Percentiles rank a stretch among this genome's conserved stretches.
These are phyloP conservation scores for Telenomus remus DNA, from an alignment of 1,140 invertebrate genomes.

Conservation along the genomic window DNA sequence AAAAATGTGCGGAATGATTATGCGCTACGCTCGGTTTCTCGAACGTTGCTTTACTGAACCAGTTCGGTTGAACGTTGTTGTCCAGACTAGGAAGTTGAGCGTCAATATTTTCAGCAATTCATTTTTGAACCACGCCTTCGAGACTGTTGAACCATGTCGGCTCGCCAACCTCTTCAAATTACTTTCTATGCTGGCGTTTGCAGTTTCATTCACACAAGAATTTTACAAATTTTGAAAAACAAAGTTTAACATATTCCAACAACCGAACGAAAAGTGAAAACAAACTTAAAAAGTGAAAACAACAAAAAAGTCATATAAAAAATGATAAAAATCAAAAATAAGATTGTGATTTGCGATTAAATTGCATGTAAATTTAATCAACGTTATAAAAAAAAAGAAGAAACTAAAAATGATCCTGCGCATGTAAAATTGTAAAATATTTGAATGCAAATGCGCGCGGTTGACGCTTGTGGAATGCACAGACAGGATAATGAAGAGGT, in stretches of 20 bases:
- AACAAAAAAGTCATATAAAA: too few species aligned
- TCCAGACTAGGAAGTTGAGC: slow-evolving; percentile 50
- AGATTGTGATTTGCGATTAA: too few species aligned
- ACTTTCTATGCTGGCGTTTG: slow-evolving; percentile 51
- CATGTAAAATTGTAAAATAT: slow-evolving; percentile 21
- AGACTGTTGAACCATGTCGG: slow-evolving; percentile 55
- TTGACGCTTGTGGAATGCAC: slow-evolving; percentile 20
- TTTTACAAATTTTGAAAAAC: too few species aligned
- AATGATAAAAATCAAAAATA: too few species aligned
- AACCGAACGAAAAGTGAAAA: too few species aligned
- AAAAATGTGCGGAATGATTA: slow-evolving; percentile 31
- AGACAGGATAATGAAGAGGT: slow-evolving; percentile 47
- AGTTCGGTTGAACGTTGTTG: slow-evolving; percentile 38
- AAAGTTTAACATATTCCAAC: too few species aligned
- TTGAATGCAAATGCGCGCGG: slow-evolving; percentile 25
- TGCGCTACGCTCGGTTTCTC: slow-evolving; percentile 19
- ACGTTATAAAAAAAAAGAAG: slow-evolving; percentile 1
- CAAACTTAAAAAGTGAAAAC: too few species aligned
- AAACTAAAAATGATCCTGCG: neutral
- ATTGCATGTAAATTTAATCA: too few species aligned
- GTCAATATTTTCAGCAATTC: slow-evolving; percentile 56
- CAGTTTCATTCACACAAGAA: slow-evolving; percentile 41
- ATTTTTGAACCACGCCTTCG: slow-evolving; percentile 57
- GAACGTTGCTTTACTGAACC: slow-evolving; percentile 16
- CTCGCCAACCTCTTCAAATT: slow-evolving; percentile 45